phyloP scores from a whole-genome alignment of 2,797 vertebrate species.

The Nyctalus aviator region DNA sequence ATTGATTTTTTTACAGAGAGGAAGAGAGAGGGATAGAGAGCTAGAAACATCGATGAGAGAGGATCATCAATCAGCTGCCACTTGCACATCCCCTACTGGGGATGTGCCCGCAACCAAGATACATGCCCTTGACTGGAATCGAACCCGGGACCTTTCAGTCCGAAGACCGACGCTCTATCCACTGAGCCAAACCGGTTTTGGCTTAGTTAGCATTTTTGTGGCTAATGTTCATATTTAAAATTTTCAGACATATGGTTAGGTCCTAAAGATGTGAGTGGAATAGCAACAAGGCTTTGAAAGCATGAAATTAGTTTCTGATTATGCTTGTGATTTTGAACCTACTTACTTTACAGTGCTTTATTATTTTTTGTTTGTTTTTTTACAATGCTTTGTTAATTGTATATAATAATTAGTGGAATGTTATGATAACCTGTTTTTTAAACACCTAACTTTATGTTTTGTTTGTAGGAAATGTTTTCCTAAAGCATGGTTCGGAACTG shows the following conservation, averaged over 20 bases:
- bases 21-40: too few relatives aligned
- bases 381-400: not conserved
- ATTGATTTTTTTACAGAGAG: too few relatives aligned
- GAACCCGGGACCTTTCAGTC: too few relatives aligned
- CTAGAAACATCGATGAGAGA: too few relatives aligned
- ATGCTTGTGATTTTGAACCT: not conserved
- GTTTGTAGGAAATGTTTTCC: constrained; percentile 96
- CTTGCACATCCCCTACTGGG: too few relatives aligned
- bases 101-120: too few relatives aligned
- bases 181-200: too few relatives aligned
- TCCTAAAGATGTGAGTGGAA: not conserved
- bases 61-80: too few relatives aligned
- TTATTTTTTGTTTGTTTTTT: not conserved
- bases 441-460: constrained; percentile 67
- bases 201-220: not conserved
- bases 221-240: constrained; percentile 54
- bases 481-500: constrained; percentile 98
- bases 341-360: not conserved
- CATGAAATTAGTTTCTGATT: not conserved
- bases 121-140: too few relatives aligned
- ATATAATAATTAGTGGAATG: not conserved
- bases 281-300: not conserved
- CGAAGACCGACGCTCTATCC: too few relatives aligned
- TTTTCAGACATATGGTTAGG: not conserved
- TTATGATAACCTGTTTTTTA: not conserved